Base-by-base conservation (phyloP, 2,888 invertebrate genomes). In the Syrphus vitripennis region DNA sequence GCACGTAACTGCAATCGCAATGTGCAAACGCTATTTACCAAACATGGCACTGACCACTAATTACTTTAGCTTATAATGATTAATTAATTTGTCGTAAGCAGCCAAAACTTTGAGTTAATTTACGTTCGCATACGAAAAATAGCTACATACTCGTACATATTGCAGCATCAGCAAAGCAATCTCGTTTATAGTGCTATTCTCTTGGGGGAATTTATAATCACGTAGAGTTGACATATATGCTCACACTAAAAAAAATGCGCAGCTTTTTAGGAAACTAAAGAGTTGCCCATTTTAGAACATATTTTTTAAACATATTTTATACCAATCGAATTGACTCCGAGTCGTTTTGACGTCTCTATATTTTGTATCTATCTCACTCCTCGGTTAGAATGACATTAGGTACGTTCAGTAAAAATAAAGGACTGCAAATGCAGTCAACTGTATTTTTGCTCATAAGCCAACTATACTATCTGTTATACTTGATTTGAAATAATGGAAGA, bases 51-150 rank as follows among this genome's bases (percentile, higher is more conserved):
- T 72, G 16, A 55, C 72, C 78, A 80, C 75, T 84, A 84, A 84
- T 84, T 84, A 80, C 75, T 80, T n/a, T 19, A 59, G 65, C 71
- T 80, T 71, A n/a, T n/a, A 80, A 84, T 80, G 80, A 80, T 80
- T 57, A 84, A 84, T 84, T 84, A 84, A 84, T 84, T 84, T 80
- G 83, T 84, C 80, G 80, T 76, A 80, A 76, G 79, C 71, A 80
- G 45, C 80, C 65, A 37, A 76, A 84, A 84, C 76, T 59, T 71
- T 65, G 59, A 75, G 70, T 31, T 24, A 29, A 55, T 74, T 37
- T 29, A 53, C 57, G 29, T 45, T 40, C 26, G 16, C 59, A n/a
- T n/a, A 29, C 37, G 55, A 63, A 71, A 71, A 71, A 50, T 50
- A 24, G 12, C 6, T 50, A 12, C 12, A 34, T 34, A 34, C 12